Base-by-base conservation (phyloP, 2,113 vertebrate genomes). In the Aplodontia rufa region DNA sequence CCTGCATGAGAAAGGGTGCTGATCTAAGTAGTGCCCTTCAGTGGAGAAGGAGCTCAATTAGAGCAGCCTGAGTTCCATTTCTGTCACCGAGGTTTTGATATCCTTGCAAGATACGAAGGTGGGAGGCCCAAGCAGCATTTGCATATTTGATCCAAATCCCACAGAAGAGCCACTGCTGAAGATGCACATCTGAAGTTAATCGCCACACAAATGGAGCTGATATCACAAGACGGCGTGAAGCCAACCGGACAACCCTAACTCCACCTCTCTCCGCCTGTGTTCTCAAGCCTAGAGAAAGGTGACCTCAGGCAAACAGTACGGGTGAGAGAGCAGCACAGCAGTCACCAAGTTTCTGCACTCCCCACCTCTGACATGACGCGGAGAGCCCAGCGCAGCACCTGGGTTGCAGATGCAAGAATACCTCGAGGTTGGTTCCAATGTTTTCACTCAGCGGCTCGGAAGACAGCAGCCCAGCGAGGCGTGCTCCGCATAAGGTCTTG, bases 191-290 rank as follows among this genome's bases (percentile, higher is more conserved):
- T 51, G 26, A 66, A 26, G 45, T 42, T 42, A 32, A 22, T 53
- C 47, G 35, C 2, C 45, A 6, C 4, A 47, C 28, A 5, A 11
- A 1, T 14, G 20, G 37, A 35, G 55, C 2, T 42, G 45, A 22
- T 10, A 42, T 42, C 8, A 32, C 28, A 22, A 24, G 35, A 35
- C 32, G 17, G 22, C 11, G 13, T 11, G 72, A 24, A 3, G 26
- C 17, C 17, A 32, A 32, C 10, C 19, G 1, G 3, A 47, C 53
- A 45, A 42, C 47, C 10, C 24, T 10, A 0, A 0, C 11, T n/a
- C 16, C 19, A 19, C 10, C 60, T 55, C n/a, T n/a, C n/a, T n/a
- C n/a, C n/a, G 30, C 19, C 17, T 64, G 14, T 75, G 24, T 26
- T 24, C 60, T 58, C 32, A 1, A 12, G 30, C 60, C 37, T 6